Conservation (phyloP, 37 sponge, comb jelly and placozoan species). For the Aphrocallistes beatrix region DNA sequence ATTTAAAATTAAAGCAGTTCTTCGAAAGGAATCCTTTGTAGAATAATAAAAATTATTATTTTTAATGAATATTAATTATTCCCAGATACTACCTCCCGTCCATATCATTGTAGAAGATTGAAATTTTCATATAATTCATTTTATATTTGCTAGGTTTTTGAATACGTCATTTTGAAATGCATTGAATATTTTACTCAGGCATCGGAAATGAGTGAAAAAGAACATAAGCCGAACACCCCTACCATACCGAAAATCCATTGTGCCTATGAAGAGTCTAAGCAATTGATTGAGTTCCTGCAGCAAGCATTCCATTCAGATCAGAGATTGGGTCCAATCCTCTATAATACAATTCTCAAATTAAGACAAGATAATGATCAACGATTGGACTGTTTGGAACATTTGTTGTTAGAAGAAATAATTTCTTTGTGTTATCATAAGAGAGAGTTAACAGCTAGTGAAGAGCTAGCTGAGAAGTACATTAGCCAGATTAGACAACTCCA, state of each 20-base stretch:
- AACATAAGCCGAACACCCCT: not conserved
- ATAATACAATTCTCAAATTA: not conserved
- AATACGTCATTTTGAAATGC: not conserved
- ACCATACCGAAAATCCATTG: not conserved
- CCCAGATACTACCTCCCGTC: too few relatives aligned
- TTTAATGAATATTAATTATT: too few relatives aligned
- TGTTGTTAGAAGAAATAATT: not conserved
- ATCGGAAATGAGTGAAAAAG: not conserved
- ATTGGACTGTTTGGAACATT: not conserved
- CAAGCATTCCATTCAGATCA: not conserved
- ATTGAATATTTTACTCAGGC: not conserved
- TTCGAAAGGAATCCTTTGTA: too few relatives aligned
- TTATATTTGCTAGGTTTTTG: not conserved
- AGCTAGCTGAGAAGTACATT: constrained; percentile 8
- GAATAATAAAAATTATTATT: too few relatives aligned
- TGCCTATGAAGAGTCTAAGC: constrained; percentile 14
- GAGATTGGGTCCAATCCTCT: not conserved
- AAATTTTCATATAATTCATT: too few relatives aligned
- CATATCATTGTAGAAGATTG: too few relatives aligned
- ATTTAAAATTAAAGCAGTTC: too few relatives aligned
- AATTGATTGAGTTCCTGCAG: not conserved
- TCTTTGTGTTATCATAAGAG: not conserved
- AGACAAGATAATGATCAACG: not conserved
- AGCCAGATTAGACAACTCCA: not conserved
- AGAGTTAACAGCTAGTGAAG: not conserved